Evolutionary conservation across 2,113 vertebrate genomes (phyloP).

Genomic region (Ailurus styani): DNA sequence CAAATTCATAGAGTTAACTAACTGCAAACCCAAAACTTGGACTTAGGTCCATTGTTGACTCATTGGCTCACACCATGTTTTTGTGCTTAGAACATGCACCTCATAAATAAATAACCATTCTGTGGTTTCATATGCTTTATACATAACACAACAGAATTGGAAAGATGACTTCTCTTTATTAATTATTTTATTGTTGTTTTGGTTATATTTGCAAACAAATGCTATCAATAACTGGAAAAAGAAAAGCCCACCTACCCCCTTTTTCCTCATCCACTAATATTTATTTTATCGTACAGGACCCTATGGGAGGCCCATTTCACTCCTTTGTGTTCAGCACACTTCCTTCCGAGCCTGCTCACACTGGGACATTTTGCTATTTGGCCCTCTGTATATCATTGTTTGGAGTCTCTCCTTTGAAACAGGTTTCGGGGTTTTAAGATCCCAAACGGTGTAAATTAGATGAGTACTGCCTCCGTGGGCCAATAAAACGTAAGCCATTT

Average conservation of each 20-base stretch:
- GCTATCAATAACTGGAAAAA: not conserved
- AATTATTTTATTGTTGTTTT: not conserved
- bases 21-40: not conserved
- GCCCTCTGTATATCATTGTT: not conserved
- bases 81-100: not conserved
- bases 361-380: not conserved
- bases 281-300: not conserved
- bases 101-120: not conserved
- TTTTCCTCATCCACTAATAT: not conserved
- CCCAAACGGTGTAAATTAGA: conserved; percentile 2
- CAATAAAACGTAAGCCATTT: conserved; percentile 15
- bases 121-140: not conserved
- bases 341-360: not conserved
- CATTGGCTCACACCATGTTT: not conserved
- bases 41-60: not conserved
- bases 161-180: not conserved
- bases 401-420: not conserved
- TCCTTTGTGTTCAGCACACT: not conserved
- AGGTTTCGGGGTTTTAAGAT: not conserved
- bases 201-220: not conserved
- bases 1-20: not conserved
- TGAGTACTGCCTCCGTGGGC: not conserved
- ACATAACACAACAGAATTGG: not conserved
- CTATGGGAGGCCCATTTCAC: too few species aligned
- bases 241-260: accelerated